Evolutionary conservation across 2,888 invertebrate genomes (phyloP).

Genomic region (Timema podura): DNA sequence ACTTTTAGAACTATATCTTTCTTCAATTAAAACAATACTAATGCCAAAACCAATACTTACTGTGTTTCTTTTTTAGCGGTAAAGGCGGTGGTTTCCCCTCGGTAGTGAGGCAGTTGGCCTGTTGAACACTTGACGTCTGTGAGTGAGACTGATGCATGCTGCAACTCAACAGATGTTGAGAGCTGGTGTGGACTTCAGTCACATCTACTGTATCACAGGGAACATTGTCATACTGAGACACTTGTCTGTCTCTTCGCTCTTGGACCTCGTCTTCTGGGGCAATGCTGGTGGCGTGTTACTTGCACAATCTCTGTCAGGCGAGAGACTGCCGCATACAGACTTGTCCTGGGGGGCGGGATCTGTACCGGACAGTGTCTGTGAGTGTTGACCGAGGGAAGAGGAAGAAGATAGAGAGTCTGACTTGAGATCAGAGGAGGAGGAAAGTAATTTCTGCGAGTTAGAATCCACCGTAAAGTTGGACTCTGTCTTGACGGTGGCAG

Average conservation of each 20-base stretch:
- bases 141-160: constrained; percentile 45
- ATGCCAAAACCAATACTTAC: constrained; percentile 59
- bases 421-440: constrained; percentile 13
- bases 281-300: constrained; percentile 53
- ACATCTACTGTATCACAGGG: constrained; percentile 38
- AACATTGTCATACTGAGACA: constrained; percentile 70
- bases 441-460: constrained; percentile 19
- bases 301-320: neutral
- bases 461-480: constrained; percentile 17
- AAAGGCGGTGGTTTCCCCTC: constrained; percentile 77
- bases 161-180: constrained; percentile 35
- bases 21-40: constrained; percentile 3
- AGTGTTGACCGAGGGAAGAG: neutral
- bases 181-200: constrained; percentile 9
- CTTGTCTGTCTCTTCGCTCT: constrained; percentile 48
- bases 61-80: constrained; percentile 90
- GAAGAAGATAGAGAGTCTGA: neutral
- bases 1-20: neutral
- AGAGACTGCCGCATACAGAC: neutral
- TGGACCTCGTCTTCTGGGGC: constrained; percentile 56
- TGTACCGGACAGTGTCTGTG: neutral
- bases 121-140: constrained; percentile 35
- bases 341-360: neutral
- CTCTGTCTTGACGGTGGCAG: constrained; percentile 15
- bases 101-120: constrained; percentile 37